These are phyloP conservation scores for Ectobius pallidus DNA, from an alignment of 2,888 invertebrate genomes.

Conservation along the genomic window DNA sequence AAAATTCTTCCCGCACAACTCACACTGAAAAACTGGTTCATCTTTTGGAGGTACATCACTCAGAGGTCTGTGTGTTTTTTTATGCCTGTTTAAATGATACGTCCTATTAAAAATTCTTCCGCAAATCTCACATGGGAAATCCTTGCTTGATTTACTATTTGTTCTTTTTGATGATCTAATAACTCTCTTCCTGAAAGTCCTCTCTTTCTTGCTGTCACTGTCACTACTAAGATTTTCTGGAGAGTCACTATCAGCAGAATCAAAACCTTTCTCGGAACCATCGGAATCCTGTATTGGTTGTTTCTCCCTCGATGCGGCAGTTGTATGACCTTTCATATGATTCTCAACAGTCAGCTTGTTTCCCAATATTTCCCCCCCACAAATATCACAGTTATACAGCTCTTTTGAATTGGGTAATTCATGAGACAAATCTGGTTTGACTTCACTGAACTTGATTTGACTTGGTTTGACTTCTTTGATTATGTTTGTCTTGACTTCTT, in stretches of 20 bases:
- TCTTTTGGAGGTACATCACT: slow-evolving; percentile 20
- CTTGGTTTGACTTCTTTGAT: too few relatives aligned
- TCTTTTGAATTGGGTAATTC: not conserved
- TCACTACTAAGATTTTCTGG: not conserved
- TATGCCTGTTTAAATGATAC: slow-evolving; percentile 30
- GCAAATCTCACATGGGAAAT: slow-evolving; percentile 26
- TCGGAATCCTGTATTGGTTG: not conserved
- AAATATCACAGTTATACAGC: slow-evolving; percentile 22
- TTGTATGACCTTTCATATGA: not conserved
- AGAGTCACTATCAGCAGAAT: not conserved
- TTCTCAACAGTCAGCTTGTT: not conserved
- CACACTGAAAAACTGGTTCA: slow-evolving; percentile 22
- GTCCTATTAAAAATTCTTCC: slow-evolving; percentile 27
- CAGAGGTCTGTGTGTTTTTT: slow-evolving; percentile 20
- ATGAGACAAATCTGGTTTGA: not conserved
- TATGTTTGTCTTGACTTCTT: not conserved
- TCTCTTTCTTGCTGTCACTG: not conserved
- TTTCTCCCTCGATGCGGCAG: not conserved
- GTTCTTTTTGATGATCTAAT: not conserved
- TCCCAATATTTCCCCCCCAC: slow-evolving; percentile 6
- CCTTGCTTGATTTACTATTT: not conserved
- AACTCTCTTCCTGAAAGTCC: not conserved
- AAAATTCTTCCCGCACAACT: slow-evolving; percentile 34
- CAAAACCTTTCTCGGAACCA: not conserved
- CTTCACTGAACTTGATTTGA: too few relatives aligned